A percentile compares a stretch with the other conserved stretches of the same genome.
These are phyloP conservation scores for Hydrochoerus hydrochaeris DNA, from an alignment of 2,113 vertebrate genomes.

Conservation along the genomic window DNA sequence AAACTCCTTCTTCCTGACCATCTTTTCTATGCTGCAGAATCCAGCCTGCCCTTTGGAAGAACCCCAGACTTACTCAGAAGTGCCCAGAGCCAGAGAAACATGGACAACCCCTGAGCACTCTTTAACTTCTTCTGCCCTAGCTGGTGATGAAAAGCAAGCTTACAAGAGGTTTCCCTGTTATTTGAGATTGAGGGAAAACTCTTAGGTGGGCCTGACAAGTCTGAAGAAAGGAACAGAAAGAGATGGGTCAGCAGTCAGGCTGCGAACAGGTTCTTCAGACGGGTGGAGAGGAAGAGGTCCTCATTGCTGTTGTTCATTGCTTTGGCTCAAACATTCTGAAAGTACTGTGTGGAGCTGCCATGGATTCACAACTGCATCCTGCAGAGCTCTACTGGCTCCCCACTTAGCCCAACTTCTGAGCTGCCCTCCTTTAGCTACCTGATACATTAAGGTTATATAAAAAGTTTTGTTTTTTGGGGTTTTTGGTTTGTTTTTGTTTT, in stretches of 20 bases:
- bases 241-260: not conserved
- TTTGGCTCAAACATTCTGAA: not conserved
- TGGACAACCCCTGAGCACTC: not conserved
- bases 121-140: not conserved
- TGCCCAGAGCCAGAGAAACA: not conserved
- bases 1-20: not conserved
- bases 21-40: accelerated
- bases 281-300: not conserved
- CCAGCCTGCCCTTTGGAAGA: not conserved
- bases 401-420: too few species aligned
- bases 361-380: accelerated
- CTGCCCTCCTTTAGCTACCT: not conserved
- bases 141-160: not conserved
- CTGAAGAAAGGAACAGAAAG: not conserved
- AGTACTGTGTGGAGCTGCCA: accelerated
- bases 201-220: not conserved
- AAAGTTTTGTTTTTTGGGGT: not conserved
- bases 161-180: not conserved
- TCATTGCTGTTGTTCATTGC: not conserved
- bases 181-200: not conserved
- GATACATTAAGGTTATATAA: not conserved
- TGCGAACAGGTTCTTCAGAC: not conserved
- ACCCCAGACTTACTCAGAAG: not conserved
- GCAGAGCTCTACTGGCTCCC: accelerated
- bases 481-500: not conserved